phyloP scores from a whole-genome alignment of 2,888 invertebrate genomes.

The Chouioia cunea region DNA sequence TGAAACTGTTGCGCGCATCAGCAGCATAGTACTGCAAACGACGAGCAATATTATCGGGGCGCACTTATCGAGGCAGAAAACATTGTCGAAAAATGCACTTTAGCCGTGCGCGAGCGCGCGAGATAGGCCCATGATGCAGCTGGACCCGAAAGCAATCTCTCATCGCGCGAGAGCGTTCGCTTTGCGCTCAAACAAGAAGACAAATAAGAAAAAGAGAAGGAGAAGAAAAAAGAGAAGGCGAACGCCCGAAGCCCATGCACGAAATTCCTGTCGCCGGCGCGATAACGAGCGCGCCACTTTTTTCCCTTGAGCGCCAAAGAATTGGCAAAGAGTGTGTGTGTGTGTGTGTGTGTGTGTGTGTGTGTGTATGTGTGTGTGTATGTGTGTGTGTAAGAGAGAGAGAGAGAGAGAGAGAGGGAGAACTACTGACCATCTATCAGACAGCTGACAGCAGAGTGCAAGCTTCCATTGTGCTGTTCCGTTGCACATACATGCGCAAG shows the following conservation, averaged over 20 bases:
- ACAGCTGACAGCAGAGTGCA: slow-evolving; percentile 55
- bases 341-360: too few relatives aligned
- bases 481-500: slow-evolving; percentile 40
- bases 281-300: slow-evolving; percentile 39
- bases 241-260: slow-evolving; percentile 22
- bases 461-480: slow-evolving; percentile 68
- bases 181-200: not conserved
- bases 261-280: slow-evolving; percentile 41
- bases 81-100: slow-evolving; percentile 47
- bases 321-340: too few relatives aligned
- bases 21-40: slow-evolving; percentile 24
- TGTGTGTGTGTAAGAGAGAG: too few relatives aligned
- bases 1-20: slow-evolving; percentile 30
- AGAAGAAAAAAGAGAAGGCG: not conserved
- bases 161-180: slow-evolving; percentile 21
- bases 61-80: slow-evolving; percentile 41
- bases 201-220: not conserved
- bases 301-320: not conserved
- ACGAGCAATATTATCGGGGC: slow-evolving; percentile 34
- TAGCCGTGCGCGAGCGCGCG: slow-evolving; percentile 7
- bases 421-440: slow-evolving; percentile 55
- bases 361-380: too few relatives aligned
- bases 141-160: slow-evolving; percentile 34
- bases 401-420: not conserved
- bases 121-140: slow-evolving; percentile 20